Evolutionary conservation across 2,797 vertebrate species (phyloP).

Genomic region (Notolepis coatsorum): DNA sequence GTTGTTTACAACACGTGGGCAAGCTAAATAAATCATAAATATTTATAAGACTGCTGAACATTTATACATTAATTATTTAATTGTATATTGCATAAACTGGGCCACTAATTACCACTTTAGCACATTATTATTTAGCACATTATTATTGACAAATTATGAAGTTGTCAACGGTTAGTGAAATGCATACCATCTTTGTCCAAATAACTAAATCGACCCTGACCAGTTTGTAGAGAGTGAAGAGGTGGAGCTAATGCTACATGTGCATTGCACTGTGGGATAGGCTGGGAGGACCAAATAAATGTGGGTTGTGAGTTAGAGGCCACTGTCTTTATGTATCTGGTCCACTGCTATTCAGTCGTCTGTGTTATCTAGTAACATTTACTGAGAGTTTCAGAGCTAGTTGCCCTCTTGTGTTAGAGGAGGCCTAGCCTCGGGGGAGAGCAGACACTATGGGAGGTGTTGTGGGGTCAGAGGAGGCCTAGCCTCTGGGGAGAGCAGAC

Average conservation of each 20-base stretch:
- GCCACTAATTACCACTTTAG: background rate
- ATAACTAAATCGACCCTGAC: background rate
- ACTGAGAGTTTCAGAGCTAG: constrained; percentile 28
- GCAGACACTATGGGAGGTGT: constrained; percentile 44
- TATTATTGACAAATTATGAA: too few species aligned
- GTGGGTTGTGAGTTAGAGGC: constrained; percentile 17
- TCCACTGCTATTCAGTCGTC: constrained; percentile 50
- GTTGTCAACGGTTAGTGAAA: too few species aligned
- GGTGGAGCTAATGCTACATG: background rate
- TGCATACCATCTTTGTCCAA: background rate
- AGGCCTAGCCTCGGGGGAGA: constrained; percentile 34
- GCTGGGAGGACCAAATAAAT: background rate
- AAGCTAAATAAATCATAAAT: too few species aligned
- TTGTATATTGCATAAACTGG: too few species aligned
- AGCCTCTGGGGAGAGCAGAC: constrained; percentile 30
- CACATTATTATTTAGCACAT: background rate
- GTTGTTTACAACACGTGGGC: background rate
- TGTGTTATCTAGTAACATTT: constrained; percentile 9
- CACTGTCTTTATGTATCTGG: constrained; percentile 50
- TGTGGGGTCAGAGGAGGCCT: constrained; percentile 52
- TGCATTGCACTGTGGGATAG: constrained; percentile 34
- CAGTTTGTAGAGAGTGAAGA: background rate
- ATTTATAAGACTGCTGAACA: too few species aligned
- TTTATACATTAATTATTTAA: too few species aligned
- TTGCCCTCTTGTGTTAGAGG: too few species aligned